These are phyloP conservation scores for Archips crataeganus DNA, from an alignment of 2,888 invertebrate genomes.

Conservation along the genomic window DNA sequence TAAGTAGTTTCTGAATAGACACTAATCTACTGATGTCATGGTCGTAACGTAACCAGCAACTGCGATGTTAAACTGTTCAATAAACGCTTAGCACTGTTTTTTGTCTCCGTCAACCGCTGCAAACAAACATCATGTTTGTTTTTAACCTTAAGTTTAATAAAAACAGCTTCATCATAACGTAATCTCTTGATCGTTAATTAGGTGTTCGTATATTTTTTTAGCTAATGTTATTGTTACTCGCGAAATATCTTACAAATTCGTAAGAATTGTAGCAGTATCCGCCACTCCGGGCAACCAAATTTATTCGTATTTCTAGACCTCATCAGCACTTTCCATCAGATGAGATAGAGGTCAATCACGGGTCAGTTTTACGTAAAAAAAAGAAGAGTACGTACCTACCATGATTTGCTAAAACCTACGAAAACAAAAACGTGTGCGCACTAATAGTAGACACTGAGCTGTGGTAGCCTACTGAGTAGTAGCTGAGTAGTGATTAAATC, in stretches of 20 bases:
- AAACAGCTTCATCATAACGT: neutral
- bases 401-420: too few species aligned
- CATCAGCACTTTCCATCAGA: too few species aligned
- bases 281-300: too few species aligned
- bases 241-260: neutral
- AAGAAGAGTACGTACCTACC: too few species aligned
- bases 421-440: too few species aligned
- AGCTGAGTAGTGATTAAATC: too few species aligned
- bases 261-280: neutral
- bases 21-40: slow-evolving; percentile 1
- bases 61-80: neutral
- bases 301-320: too few species aligned
- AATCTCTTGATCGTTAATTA: neutral
- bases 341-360: too few species aligned
- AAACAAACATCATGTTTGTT: slow-evolving; percentile 5
- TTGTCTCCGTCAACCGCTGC: neutral
- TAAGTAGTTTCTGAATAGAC: too few species aligned
- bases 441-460: too few species aligned
- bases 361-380: too few species aligned
- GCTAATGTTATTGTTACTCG: neutral
- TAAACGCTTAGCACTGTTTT: slow-evolving; percentile 4
- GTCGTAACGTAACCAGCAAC: neutral
- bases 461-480: too few species aligned
- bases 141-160: neutral
- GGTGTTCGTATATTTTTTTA: neutral